A percentile compares a stretch with the other conserved stretches of the same genome.
Evolutionary conservation across 2,113 vertebrate species (phyloP).

Genomic region (Spizaetus ornatus): DNA sequence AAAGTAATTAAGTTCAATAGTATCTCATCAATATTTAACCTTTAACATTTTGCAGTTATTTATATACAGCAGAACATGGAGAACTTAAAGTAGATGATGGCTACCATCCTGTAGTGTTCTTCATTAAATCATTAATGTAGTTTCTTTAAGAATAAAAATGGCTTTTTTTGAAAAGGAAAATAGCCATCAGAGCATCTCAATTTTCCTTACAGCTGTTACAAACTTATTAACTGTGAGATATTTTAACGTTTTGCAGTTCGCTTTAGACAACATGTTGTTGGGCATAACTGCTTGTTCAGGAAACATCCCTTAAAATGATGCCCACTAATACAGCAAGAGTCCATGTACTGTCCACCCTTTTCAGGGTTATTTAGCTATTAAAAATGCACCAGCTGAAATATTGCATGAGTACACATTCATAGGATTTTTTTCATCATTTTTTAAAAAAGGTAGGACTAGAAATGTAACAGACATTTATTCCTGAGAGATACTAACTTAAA

Average conservation of each 20-base stretch:
- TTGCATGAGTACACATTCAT: background rate
- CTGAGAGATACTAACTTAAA: background rate
- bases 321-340: background rate
- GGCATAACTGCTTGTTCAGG: background rate
- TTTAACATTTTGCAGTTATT: slow-evolving; percentile 9
- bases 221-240: background rate
- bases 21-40: slow-evolving; percentile 23
- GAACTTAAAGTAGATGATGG: background rate
- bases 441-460: background rate
- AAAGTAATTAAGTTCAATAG: slow-evolving; percentile 61
- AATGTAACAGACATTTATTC: background rate
- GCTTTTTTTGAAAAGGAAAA: background rate
- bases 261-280: background rate
- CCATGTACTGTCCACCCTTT: background rate
- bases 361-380: background rate
- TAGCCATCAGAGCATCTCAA: background rate
- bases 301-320: background rate
- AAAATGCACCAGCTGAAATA: background rate
- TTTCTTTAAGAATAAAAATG: background rate
- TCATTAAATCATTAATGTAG: background rate
- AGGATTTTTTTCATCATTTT: background rate
- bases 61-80: background rate
- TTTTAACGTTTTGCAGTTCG: background rate
- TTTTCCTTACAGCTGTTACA: background rate
- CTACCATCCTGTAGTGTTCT: background rate